These are phyloP conservation scores for Pungitius pungitius DNA, from an alignment of 2,113 vertebrate species.

Conservation along the genomic window DNA sequence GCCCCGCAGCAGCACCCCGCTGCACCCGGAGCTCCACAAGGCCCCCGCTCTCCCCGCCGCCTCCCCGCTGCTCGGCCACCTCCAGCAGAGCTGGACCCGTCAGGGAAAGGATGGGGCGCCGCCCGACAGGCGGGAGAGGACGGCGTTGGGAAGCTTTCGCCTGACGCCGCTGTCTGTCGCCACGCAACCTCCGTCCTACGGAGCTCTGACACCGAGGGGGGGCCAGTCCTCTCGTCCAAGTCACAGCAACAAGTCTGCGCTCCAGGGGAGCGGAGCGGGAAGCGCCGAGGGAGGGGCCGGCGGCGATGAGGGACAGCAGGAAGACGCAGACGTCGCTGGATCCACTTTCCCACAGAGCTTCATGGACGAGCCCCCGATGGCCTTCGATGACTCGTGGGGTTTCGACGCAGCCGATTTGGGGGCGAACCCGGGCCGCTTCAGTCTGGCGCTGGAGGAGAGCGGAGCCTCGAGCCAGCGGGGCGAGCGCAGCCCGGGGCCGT, in stretches of 20 bases:
- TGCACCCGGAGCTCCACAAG: conserved; percentile 47
- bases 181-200: conserved; percentile 27
- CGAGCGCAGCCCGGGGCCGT: background rate
- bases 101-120: background rate
- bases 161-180: conserved; percentile 44
- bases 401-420: conserved; percentile 35
- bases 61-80: conserved; percentile 28
- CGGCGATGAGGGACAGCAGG: conserved; percentile 67
- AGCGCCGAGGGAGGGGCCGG: background rate
- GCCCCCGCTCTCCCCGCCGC: background rate
- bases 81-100: background rate
- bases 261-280: background rate
- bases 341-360: conserved; percentile 69
- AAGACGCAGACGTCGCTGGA: conserved; percentile 21
- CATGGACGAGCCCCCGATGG: conserved; percentile 76
- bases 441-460: conserved; percentile 76
- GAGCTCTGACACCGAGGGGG: background rate
- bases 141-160: conserved; percentile 24
- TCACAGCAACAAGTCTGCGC: background rate
- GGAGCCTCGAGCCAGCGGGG: conserved; percentile 22
- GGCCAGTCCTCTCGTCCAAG: conserved; percentile 10
- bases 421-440: conserved; percentile 60
- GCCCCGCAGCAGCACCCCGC: conserved; percentile 77
- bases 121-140: conserved; percentile 13
- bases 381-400: conserved; percentile 78